phyloP scores from a whole-genome alignment of 2,797 vertebrate genomes.

The Yasuhikotakia modesta region DNA sequence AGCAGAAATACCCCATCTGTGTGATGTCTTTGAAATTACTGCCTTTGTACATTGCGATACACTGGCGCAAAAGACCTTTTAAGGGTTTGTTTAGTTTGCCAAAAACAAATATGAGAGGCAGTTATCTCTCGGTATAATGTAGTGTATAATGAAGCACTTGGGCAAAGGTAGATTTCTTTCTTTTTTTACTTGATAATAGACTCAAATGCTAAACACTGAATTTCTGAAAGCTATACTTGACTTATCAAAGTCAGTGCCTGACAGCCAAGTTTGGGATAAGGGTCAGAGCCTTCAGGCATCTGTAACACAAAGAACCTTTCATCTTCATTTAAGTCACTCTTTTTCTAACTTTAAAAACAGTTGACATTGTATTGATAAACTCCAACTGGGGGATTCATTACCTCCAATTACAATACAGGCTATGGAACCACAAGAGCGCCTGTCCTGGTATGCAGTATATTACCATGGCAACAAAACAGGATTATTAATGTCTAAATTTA shows the following conservation, averaged over 20 bases:
- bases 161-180: slow-evolving; percentile 4
- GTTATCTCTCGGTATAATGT: slow-evolving; percentile 18
- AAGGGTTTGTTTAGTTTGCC: slow-evolving; percentile 40
- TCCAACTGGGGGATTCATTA: neutral
- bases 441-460: too few relatives aligned
- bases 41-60: slow-evolving; percentile 12
- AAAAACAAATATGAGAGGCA: slow-evolving; percentile 19
- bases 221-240: slow-evolving; percentile 22
- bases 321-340: slow-evolving; percentile 8
- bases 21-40: slow-evolving; percentile 2
- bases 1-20: slow-evolving; percentile 20
- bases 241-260: slow-evolving; percentile 28
- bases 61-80: slow-evolving; percentile 32
- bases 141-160: slow-evolving; percentile 1
- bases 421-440: neutral
- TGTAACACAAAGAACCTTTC: slow-evolving; percentile 3
- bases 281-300: neutral
- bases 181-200: slow-evolving; percentile 14
- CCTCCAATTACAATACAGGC: neutral
- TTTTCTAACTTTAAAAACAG: slow-evolving; percentile 4
- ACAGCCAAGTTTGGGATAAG: slow-evolving; percentile 29
- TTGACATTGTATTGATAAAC: neutral
- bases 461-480: too few relatives aligned
- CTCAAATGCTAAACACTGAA: slow-evolving; percentile 14
- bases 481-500: too few relatives aligned